These are phyloP conservation scores for Zingel zingel DNA, from an alignment of 2,113 vertebrate species.

Conservation along the genomic window DNA sequence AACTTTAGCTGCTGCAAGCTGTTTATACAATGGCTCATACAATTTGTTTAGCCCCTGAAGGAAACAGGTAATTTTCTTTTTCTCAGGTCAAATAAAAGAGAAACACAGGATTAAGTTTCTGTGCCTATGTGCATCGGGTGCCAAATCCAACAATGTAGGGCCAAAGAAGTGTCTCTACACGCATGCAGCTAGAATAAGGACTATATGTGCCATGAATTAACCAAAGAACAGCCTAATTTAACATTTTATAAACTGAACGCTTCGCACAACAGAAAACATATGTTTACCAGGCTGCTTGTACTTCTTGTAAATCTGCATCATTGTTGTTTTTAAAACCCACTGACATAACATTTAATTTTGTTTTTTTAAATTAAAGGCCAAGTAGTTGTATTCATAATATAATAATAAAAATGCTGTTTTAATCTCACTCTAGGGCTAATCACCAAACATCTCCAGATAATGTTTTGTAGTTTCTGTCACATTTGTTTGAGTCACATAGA, in stretches of 20 bases:
- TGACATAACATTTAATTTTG: background rate
- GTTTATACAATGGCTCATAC: constrained; percentile 40
- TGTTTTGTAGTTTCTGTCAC: background rate
- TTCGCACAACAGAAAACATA: background rate
- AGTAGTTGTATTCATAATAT: background rate
- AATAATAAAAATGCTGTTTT: too few relatives aligned
- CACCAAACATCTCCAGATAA: background rate
- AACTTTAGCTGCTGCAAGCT: constrained; percentile 43
- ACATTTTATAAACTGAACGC: background rate
- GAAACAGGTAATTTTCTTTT: constrained; percentile 48
- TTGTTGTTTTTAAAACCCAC: background rate
- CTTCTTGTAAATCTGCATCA: background rate
- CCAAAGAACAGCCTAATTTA: constrained; percentile 11
- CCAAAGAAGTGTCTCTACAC: constrained; percentile 18
- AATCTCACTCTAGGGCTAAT: background rate
- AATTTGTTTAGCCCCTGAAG: constrained; percentile 15
- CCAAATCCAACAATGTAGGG: constrained; percentile 67
- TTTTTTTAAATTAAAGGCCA: background rate
- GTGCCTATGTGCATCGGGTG: constrained; percentile 31
- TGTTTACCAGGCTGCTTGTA: background rate
- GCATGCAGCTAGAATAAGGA: constrained; percentile 5
- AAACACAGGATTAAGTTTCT: constrained; percentile 59
- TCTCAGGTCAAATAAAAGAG: constrained; percentile 60
- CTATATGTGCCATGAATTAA: background rate
- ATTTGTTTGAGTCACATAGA: background rate